phyloP scores from a whole-genome alignment of 2,113 vertebrate genomes.

The Choloepus hoffmanni region DNA sequence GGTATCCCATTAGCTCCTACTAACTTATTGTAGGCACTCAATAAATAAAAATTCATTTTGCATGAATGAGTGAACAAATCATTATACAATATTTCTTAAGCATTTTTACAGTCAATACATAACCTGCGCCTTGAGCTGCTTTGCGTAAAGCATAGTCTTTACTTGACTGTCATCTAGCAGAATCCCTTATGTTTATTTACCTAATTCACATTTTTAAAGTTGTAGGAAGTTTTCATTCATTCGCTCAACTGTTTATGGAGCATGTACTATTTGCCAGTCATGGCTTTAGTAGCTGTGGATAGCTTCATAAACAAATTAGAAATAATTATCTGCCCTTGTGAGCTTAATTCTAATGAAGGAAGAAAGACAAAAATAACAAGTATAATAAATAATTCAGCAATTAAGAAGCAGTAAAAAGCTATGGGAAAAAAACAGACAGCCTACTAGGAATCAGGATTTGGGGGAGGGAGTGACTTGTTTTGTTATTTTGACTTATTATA shows the following conservation, averaged over 20 bases:
- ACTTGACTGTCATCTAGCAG: neutral
- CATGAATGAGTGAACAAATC: neutral
- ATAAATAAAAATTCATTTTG: slow-evolving; percentile 5
- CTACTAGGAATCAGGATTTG: fast-evolving
- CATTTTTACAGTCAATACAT: neutral
- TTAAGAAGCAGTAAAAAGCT: neutral
- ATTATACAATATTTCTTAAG: neutral
- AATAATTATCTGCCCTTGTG: neutral
- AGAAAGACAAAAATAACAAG: neutral
- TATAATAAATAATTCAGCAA: neutral
- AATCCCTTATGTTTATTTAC: neutral
- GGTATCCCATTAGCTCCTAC: neutral
- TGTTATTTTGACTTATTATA: neutral
- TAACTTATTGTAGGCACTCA: neutral
- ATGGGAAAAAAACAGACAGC: neutral
- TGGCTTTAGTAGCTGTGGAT: neutral
- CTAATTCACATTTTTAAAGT: neutral
- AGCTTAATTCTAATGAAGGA: neutral
- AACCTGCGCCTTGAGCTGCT: neutral
- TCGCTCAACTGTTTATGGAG: neutral
- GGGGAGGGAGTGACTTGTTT: neutral
- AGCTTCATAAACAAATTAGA: neutral
- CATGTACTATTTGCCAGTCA: neutral
- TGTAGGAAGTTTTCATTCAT: neutral
- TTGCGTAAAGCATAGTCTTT: neutral